These are phyloP conservation scores for Papilio xuthus DNA, from an alignment of 1,140 invertebrate species.

Conservation along the genomic window DNA sequence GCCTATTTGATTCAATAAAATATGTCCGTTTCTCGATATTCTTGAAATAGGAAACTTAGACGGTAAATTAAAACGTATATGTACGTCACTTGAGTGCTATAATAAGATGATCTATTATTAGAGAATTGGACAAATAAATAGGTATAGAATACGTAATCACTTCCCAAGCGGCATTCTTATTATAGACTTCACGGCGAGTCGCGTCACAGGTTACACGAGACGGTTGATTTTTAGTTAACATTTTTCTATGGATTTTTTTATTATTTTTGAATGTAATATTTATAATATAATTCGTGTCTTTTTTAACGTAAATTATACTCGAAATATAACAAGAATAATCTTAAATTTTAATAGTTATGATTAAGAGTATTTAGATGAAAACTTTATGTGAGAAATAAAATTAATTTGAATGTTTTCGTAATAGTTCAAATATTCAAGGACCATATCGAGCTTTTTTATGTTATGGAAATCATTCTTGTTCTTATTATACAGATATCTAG, in stretches of 20 bases:
- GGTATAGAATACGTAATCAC: constrained; percentile 53
- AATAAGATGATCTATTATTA: constrained; percentile 55
- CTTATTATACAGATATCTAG: too few species aligned
- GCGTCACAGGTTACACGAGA: constrained; percentile 40
- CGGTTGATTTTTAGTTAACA: constrained; percentile 24
- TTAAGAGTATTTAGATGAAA: too few species aligned
- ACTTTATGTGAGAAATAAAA: background rate
- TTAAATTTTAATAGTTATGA: too few species aligned
- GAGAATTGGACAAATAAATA: constrained; percentile 55
- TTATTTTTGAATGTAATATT: background rate
- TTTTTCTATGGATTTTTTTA: background rate
- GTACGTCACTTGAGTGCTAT: constrained; percentile 39
- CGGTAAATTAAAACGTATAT: constrained; percentile 38
- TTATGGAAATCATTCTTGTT: too few species aligned
- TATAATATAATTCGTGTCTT: background rate
- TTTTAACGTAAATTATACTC: too few species aligned
- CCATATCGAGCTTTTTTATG: too few species aligned
- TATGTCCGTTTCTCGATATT: background rate
- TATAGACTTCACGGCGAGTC: constrained; percentile 41
- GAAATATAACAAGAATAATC: too few species aligned
- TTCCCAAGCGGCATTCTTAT: constrained; percentile 48
- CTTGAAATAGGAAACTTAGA: constrained; percentile 11
- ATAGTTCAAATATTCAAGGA: too few species aligned
- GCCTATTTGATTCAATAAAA: background rate
- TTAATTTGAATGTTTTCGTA: background rate